A percentile compares a stretch with the other conserved stretches of the same genome.
Conservation (phyloP, 2,888 invertebrate genomes). For the Apoderus coryli region DNA sequence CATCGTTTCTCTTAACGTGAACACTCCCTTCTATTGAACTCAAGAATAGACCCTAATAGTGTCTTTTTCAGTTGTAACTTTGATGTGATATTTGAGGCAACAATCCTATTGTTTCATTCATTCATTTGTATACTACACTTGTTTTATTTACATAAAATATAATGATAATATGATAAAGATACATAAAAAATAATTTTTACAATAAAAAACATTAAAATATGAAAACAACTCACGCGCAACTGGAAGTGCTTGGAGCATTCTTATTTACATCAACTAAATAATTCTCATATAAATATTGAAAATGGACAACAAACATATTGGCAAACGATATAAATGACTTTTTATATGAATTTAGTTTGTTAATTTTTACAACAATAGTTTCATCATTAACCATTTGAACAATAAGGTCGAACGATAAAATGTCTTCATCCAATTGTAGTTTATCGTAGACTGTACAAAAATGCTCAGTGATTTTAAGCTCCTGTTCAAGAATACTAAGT, state of each 20-base stretch:
- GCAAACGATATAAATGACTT: conserved; percentile 25
- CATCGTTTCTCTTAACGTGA: too few species aligned
- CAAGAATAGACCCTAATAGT: too few species aligned
- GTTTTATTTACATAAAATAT: too few species aligned
- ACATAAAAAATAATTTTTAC: conserved; percentile 1
- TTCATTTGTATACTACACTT: too few species aligned
- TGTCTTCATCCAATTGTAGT: conserved; percentile 14
- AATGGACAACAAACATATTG: conserved; percentile 21
- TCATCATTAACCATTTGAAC: conserved; percentile 23
- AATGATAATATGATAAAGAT: too few species aligned
- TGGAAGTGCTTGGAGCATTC: too few species aligned
- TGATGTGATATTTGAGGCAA: too few species aligned
- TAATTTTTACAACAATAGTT: conserved; percentile 21
- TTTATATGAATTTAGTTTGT: conserved; percentile 22
- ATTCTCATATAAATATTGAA: conserved; percentile 24
- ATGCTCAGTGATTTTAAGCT: conserved; percentile 27
- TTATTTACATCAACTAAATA: conserved; percentile 21
- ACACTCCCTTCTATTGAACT: too few species aligned
- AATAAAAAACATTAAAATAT: neutral
- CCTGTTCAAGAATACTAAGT: conserved; percentile 27
- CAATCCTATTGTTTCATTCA: too few species aligned
- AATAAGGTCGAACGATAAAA: conserved; percentile 26
- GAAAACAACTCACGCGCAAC: too few species aligned
- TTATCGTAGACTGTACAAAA: conserved; percentile 20
- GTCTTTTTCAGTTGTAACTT: too few species aligned